These are phyloP conservation scores for Prunella himalayana DNA, from an alignment of 2,113 vertebrate species.

Conservation along the genomic window DNA sequence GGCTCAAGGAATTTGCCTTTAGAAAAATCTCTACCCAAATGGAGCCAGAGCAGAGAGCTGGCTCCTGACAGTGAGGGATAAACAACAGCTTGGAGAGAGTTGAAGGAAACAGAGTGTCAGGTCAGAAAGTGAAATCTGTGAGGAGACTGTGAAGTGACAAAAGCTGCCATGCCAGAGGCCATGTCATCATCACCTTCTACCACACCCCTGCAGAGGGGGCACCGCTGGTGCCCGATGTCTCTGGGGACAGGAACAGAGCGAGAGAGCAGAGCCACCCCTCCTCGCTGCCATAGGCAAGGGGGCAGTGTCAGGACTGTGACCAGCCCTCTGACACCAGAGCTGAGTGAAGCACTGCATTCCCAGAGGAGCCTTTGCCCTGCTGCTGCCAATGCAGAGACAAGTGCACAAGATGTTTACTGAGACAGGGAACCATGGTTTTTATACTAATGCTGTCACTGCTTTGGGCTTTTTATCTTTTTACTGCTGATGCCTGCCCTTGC, in stretches of 20 bases:
- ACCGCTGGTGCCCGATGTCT: fast-evolving
- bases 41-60: neutral
- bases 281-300: fast-evolving
- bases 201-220: neutral
- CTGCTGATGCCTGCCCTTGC: neutral
- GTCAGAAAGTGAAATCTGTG: neutral
- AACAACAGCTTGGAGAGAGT: neutral
- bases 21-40: neutral
- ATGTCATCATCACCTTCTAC: neutral
- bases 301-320: neutral
- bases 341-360: neutral
- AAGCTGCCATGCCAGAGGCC: neutral
- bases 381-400: neutral
- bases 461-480: neutral
- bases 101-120: neutral
- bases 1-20: neutral
- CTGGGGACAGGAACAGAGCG: neutral
- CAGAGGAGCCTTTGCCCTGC: neutral
- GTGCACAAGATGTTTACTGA: fast-evolving
- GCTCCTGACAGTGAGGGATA: neutral
- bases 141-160: neutral
- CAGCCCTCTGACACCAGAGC: neutral
- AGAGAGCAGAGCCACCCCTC: neutral
- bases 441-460: neutral
- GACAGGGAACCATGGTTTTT: neutral